Evolutionary conservation across 2,113 vertebrate species (phyloP).

Genomic region (Zosterops japonicus): DNA sequence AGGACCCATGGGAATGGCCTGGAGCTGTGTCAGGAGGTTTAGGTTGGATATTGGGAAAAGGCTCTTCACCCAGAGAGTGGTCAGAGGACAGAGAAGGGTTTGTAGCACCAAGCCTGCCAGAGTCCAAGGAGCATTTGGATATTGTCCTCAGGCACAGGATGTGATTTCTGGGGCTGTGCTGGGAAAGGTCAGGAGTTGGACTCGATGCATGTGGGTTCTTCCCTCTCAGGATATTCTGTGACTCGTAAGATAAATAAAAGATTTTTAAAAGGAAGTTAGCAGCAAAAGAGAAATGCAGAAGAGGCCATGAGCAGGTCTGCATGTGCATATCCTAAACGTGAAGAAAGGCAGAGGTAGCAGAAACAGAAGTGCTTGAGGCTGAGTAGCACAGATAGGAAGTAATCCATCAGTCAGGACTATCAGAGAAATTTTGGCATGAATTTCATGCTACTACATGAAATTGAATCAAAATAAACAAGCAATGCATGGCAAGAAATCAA

Average conservation of each 20-base stretch:
- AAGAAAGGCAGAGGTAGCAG: background rate
- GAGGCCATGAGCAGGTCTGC: background rate
- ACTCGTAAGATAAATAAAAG: background rate
- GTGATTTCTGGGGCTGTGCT: background rate
- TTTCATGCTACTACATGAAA: conserved; percentile 31
- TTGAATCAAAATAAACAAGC: conserved; percentile 33
- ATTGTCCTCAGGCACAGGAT: background rate
- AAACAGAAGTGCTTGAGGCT: background rate
- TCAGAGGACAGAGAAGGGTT: background rate
- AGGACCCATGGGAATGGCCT: background rate
- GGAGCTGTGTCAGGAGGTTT: background rate
- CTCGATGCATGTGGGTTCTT: rapidly evolving
- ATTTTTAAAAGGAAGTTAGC: background rate
- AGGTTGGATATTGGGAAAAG: background rate
- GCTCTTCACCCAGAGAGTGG: background rate
- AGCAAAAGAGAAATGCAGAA: background rate
- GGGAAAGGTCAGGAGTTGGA: background rate
- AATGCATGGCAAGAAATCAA: conserved; percentile 42
- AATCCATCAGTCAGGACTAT: conserved; percentile 46
- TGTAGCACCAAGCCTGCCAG: background rate
- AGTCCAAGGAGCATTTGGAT: background rate
- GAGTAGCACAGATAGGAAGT: conserved; percentile 5
- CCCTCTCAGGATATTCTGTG: background rate
- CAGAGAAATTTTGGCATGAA: conserved; percentile 14
- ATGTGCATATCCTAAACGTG: rapidly evolving